Conservation (phyloP, 2,113 vertebrate genomes). For the Plectropomus leopardus region DNA sequence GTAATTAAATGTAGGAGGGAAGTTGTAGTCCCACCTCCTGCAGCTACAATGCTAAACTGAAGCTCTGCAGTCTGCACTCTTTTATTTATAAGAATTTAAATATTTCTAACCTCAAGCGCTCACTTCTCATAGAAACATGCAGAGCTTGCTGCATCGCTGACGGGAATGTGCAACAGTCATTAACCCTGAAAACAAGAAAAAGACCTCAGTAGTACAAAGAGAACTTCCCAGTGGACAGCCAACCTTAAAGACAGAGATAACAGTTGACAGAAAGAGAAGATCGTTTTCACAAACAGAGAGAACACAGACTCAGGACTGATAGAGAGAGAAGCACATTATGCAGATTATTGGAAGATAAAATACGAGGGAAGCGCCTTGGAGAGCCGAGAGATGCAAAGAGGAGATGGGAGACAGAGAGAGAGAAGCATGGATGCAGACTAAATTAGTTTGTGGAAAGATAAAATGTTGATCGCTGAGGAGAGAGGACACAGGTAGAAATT, state of each 20-base stretch:
- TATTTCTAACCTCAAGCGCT: conserved; percentile 9
- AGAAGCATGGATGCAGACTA: conserved; percentile 27
- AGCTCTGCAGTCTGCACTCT: background rate
- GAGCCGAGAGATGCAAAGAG: conserved; percentile 41
- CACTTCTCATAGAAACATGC: conserved; percentile 8
- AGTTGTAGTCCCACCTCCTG: background rate
- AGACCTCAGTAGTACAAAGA: background rate
- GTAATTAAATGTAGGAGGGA: background rate
- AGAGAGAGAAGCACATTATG: conserved; percentile 41
- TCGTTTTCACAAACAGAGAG: conserved; percentile 22
- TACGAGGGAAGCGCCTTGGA: background rate
- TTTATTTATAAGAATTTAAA: conserved; percentile 14
- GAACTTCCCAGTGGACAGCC: conserved; percentile 5
- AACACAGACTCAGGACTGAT: conserved; percentile 27
- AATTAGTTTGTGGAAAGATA: conserved; percentile 56
- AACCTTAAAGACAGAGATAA: conserved; percentile 19
- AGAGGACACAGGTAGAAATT: conserved; percentile 38
- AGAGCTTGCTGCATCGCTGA: background rate
- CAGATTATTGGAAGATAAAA: conserved; percentile 21
- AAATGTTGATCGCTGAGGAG: conserved; percentile 10
- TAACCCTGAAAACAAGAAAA: conserved; percentile 28
- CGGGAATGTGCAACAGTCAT: conserved; percentile 13
- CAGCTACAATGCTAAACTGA: conserved; percentile 10
- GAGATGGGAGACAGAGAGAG: conserved; percentile 30
- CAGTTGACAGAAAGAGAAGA: background rate